Evolutionary conservation across 1,140 invertebrate genomes (phyloP).

Genomic region (Macrobrachium rosenbergii): DNA sequence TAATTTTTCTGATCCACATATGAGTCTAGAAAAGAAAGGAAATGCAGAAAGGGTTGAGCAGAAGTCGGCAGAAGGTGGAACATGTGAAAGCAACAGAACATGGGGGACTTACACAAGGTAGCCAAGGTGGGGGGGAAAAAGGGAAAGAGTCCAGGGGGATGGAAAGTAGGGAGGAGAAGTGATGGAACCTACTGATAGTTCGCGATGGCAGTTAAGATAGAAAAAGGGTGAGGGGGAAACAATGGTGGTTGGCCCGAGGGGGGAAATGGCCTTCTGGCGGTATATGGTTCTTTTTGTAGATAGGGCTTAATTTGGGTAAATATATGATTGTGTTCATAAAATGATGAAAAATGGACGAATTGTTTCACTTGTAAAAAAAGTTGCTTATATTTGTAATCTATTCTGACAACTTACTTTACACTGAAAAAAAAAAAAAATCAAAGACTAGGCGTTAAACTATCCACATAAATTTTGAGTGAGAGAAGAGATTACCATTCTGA

Average conservation of each 20-base stretch:
- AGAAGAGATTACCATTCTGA: too few species aligned
- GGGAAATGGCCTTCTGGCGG: not conserved
- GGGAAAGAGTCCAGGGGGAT: constrained; percentile 13
- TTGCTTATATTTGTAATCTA: too few species aligned
- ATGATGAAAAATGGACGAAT: too few species aligned
- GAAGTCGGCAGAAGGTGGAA: not conserved
- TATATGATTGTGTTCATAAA: too few species aligned
- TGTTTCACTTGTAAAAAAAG: too few species aligned
- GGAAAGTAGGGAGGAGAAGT: not conserved
- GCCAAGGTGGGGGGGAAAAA: constrained; percentile 13
- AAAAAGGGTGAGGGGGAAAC: not conserved
- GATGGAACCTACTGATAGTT: not conserved
- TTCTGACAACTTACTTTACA: too few species aligned
- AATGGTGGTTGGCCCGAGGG: not conserved
- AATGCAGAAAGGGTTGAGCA: not conserved
- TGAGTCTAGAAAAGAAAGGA: not conserved
- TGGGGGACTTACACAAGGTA: not conserved
- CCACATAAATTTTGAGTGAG: too few species aligned
- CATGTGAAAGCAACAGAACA: not conserved
- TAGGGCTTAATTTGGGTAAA: too few species aligned
- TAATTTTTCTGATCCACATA: not conserved
- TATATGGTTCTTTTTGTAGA: not conserved
- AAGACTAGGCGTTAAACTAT: too few species aligned
- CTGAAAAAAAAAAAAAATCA: too few species aligned
- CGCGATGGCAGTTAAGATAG: not conserved